Evolutionary conservation across 1,140 invertebrate genomes (phyloP).

Genomic region (Drosophila yakuba): DNA sequence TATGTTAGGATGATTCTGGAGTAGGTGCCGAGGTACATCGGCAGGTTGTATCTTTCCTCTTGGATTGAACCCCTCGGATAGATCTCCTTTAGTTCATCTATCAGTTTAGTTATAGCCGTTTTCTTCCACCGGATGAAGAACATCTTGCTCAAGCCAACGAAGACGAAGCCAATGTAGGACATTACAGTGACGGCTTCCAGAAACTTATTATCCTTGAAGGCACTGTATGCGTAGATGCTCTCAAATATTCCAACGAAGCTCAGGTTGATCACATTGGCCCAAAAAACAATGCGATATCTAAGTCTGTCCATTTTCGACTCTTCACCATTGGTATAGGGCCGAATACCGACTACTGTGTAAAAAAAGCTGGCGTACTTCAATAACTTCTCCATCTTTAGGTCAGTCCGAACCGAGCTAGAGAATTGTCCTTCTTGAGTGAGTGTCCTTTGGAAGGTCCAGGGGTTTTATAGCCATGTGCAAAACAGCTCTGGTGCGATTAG

Average conservation of each 20-base stretch:
- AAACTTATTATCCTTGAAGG: conserved; percentile 25
- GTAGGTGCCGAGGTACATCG: conserved; percentile 36
- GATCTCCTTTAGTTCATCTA: conserved; percentile 42
- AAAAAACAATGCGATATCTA: conserved; percentile 29
- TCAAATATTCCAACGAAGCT: conserved; percentile 5
- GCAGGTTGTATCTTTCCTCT: conserved; percentile 38
- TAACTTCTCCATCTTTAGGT: conserved; percentile 39
- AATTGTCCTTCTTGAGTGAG: background rate
- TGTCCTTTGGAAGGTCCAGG: background rate
- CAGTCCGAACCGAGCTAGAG: background rate
- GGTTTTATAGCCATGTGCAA: conserved; percentile 9
- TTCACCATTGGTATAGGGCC: conserved; percentile 30
- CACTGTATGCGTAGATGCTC: conserved; percentile 34
- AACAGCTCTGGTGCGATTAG: background rate
- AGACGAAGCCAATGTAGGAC: conserved; percentile 67
- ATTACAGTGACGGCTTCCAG: conserved; percentile 61
- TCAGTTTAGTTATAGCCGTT: conserved; percentile 28
- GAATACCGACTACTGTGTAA: conserved; percentile 48
- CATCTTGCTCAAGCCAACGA: conserved; percentile 65
- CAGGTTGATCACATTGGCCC: conserved; percentile 48
- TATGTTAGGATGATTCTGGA: conserved; percentile 48
- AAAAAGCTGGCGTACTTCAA: conserved; percentile 63
- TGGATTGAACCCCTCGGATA: conserved; percentile 37
- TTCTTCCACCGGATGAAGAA: conserved; percentile 48
- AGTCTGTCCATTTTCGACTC: background rate